Percentiles rank a stretch among this genome's conserved stretches.
phyloP scores from a whole-genome alignment of 2,797 vertebrate species.

The Sebastes vulpes region DNA sequence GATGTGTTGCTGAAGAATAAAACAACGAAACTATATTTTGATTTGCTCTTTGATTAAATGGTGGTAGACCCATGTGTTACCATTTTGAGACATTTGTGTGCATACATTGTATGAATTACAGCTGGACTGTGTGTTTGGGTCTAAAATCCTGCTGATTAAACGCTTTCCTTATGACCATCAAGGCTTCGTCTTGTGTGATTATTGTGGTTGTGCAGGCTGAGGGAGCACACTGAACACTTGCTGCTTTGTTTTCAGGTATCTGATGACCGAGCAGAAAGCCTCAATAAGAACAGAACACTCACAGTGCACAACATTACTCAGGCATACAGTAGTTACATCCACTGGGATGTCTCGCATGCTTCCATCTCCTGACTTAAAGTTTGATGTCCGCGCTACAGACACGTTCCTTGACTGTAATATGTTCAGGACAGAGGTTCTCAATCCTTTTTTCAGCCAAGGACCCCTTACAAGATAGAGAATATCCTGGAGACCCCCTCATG shows the following conservation, averaged over 20 bases:
- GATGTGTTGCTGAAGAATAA: constrained; percentile 18
- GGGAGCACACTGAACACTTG: neutral
- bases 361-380: neutral
- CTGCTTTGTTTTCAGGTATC: too few relatives aligned
- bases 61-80: constrained; percentile 24
- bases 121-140: constrained; percentile 51
- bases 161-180: constrained; percentile 34
- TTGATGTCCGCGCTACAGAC: neutral
- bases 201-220: neutral
- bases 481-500: too few relatives aligned
- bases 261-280: too few relatives aligned
- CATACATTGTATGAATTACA: constrained; percentile 33
- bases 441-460: too few relatives aligned
- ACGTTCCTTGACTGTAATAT: neutral
- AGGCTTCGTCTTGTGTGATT: neutral
- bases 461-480: too few relatives aligned
- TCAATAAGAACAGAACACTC: too few relatives aligned
- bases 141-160: constrained; percentile 54
- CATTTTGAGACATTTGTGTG: constrained; percentile 41
- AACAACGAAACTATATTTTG: constrained; percentile 7
- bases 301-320: too few relatives aligned
- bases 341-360: neutral
- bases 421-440: neutral
- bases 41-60: constrained; percentile 32
- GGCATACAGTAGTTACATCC: too few relatives aligned